Evolutionary conservation across 2,888 invertebrate species (phyloP).

Genomic region (Caradrina kadenii): DNA sequence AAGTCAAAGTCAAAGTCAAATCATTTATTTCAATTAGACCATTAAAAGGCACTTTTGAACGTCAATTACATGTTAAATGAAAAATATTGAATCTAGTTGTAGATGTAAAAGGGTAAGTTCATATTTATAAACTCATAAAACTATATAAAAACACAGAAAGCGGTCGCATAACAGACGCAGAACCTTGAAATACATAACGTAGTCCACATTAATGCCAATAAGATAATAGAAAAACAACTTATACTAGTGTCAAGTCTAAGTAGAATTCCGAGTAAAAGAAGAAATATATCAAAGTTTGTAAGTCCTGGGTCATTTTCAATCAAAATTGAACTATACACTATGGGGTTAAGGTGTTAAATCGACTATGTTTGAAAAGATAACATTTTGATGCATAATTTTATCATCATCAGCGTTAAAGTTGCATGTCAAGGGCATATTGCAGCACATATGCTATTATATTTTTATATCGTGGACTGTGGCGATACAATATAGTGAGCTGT

Average conservation of each 20-base stretch:
- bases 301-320: conserved; percentile 8
- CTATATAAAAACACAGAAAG: conserved; percentile 11
- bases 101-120: conserved; percentile 4
- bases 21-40: too few relatives aligned
- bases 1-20: too few relatives aligned
- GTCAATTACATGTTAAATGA: too few relatives aligned
- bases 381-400: conserved; percentile 41
- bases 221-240: conserved; percentile 3
- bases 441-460: conserved; percentile 43
- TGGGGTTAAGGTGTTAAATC: conserved; percentile 15
- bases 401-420: conserved; percentile 29
- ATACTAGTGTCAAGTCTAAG: conserved; percentile 15
- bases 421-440: conserved; percentile 60
- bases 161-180: neutral
- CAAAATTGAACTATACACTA: conserved; percentile 12
- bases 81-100: too few relatives aligned
- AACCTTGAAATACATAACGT: conserved; percentile 29
- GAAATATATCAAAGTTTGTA: conserved; percentile 1
- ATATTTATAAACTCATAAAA: conserved; percentile 13
- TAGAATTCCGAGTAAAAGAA: conserved; percentile 3
- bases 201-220: conserved; percentile 10
- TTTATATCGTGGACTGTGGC: conserved; percentile 30
- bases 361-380: conserved; percentile 18
- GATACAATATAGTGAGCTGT: conserved; percentile 36
- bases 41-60: too few relatives aligned